Evolutionary conservation across 2,888 invertebrate species (phyloP).

Genomic region (Sesamia inferens): DNA sequence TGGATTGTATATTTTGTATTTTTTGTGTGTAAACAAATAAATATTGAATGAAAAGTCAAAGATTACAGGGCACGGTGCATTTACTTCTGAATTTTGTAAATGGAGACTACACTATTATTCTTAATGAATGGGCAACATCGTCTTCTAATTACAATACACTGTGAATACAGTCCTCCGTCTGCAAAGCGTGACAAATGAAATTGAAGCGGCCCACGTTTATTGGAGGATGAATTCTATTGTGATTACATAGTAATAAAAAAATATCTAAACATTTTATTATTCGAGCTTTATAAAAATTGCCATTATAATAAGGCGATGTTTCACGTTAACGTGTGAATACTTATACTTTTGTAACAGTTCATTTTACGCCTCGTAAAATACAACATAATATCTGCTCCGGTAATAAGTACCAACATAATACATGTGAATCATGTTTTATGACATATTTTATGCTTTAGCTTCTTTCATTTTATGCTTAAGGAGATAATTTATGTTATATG

Average conservation of each 20-base stretch:
- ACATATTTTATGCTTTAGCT: constrained; percentile 75
- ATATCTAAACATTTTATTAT: constrained; percentile 13
- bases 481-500: constrained; percentile 72
- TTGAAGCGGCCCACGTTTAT: neutral
- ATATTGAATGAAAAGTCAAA: neutral
- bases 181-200: neutral
- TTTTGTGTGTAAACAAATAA: neutral
- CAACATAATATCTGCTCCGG: constrained; percentile 75
- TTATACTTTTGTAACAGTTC: constrained; percentile 70
- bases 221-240: neutral
- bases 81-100: no score
- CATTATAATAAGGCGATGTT: constrained; percentile 25
- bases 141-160: neutral
- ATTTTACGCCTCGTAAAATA: constrained; percentile 82
- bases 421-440: constrained; percentile 81
- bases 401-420: constrained; percentile 76
- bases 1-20: neutral
- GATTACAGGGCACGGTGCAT: neutral
- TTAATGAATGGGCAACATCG: neutral
- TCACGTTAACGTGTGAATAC: constrained; percentile 57
- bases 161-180: neutral
- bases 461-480: constrained; percentile 76
- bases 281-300: constrained; percentile 22
- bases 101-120: constrained; percentile 15
- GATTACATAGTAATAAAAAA: neutral